Evolutionary conservation across 1,140 invertebrate species (phyloP).

Genomic region (Drosophila repleta): DNA sequence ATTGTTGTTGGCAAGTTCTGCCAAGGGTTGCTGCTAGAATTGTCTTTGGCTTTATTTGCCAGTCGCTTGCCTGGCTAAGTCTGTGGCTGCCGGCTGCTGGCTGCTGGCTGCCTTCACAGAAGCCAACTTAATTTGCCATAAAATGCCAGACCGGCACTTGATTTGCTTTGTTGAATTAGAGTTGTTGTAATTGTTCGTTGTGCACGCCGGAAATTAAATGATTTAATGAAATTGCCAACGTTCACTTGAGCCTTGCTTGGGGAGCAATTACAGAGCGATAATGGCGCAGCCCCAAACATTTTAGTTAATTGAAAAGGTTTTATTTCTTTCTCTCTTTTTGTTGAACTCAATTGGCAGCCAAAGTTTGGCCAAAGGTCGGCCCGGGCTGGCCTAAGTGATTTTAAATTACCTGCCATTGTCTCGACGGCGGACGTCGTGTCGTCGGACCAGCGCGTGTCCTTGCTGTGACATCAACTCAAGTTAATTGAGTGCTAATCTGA

Average conservation of each 20-base stretch:
- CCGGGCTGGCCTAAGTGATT: conserved; percentile 56
- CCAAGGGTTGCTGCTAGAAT: conserved; percentile 44
- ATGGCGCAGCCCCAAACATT: conserved; percentile 43
- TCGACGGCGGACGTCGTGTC: conserved; percentile 17
- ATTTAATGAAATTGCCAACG: conserved; percentile 79
- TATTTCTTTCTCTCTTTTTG: not conserved
- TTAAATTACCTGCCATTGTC: conserved; percentile 73
- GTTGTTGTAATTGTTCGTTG: conserved; percentile 35
- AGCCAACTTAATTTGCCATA: conserved; percentile 74
- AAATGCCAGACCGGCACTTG: conserved; percentile 66
- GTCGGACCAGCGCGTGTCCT: conserved; percentile 2
- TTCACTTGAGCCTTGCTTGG: conserved; percentile 39
- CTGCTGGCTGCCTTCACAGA: conserved; percentile 9
- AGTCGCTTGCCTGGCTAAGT: conserved; percentile 41
- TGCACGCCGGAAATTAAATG: conserved; percentile 74
- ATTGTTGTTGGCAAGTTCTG: conserved; percentile 46
- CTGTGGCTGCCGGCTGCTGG: conserved; percentile 9
- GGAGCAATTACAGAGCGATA: conserved; percentile 39
- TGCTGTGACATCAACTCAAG: conserved; percentile 28
- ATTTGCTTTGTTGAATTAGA: conserved; percentile 62
- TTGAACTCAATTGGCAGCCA: conserved; percentile 28
- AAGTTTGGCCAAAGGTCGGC: conserved; percentile 17
- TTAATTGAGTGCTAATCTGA: conserved; percentile 73
- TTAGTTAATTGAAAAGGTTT: conserved; percentile 76
- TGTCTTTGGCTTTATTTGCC: conserved; percentile 63